phyloP scores from a whole-genome alignment of 2,888 invertebrate species.

The Amblyjoppa proteus region DNA sequence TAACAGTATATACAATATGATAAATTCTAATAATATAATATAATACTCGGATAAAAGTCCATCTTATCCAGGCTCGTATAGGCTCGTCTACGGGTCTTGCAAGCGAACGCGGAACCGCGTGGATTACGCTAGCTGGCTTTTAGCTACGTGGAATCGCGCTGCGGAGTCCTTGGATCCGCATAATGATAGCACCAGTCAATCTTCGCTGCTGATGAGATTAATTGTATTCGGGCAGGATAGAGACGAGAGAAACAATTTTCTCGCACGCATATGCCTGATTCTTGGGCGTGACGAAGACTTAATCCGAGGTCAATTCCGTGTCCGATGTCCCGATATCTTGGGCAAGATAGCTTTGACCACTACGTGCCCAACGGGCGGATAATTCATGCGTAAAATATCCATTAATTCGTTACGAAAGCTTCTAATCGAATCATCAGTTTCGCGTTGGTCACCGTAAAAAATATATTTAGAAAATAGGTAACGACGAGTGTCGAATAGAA shows the following conservation, averaged over 20 bases:
- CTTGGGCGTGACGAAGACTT: background rate
- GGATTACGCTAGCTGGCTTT: slow-evolving; percentile 5
- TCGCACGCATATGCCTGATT: background rate
- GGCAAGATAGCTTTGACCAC: background rate
- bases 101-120: background rate
- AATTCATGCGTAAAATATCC: background rate
- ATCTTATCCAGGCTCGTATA: no score
- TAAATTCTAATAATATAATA: no score
- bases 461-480: background rate
- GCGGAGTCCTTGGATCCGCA: slow-evolving; percentile 54
- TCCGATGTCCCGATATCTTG: background rate
- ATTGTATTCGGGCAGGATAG: slow-evolving; percentile 36
- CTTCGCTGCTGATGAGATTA: slow-evolving; percentile 36
- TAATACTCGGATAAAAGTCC: no score
- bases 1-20: no score
- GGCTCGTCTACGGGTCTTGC: background rate
- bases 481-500: slow-evolving; percentile 5
- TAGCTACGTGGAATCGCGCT: slow-evolving; percentile 38
- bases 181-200: slow-evolving; percentile 54
- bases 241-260: slow-evolving; percentile 13
- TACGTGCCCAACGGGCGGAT: background rate
- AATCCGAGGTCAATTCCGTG: background rate
- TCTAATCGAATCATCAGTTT: slow-evolving; percentile 1
- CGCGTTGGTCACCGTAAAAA: background rate
- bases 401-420: background rate